Base-by-base conservation (phyloP, 2,113 vertebrate species). In the Charadrius vociferus region DNA sequence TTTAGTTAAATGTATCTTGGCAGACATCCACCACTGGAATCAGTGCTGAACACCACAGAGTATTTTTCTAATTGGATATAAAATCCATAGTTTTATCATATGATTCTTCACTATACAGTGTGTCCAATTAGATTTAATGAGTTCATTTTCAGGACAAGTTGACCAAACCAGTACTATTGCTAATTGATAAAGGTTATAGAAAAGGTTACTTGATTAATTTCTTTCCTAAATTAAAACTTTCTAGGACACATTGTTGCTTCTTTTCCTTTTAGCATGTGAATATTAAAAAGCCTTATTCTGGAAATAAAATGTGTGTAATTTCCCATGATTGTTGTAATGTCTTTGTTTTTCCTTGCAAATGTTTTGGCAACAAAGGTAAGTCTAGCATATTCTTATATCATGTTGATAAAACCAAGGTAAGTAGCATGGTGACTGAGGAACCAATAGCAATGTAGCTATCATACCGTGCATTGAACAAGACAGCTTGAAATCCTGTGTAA, bases 1-100 rank as follows among this genome's bases (percentile, higher is more conserved):
- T 94, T 83, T 30, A 96, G 49, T 93, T 95, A 94, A 96, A 96
- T 90, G 71, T 63, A 45, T 92, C 90, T 97, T 97, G 94, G 94
- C 91, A 94, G 85, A 88, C 61, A 78, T 94, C 91, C 93, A 96
- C 68, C 86, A 39, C 30, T 74, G 55, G 90, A 96, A 86, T 79
- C 72, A 82, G 73, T 85, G 66, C 68, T 71, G 83, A 91, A 75
- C 41, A 73, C 34, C 37, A 82, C 4, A 14, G 27, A 93, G 62
- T 92, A 73, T 90, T 97, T 86, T 94, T 95, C 53, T 85, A 97
- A 96, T 82, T 91, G 84, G 58, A 81, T 53, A 56, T 95, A 78
- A 95, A 88, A 68, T 68, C 86, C 53, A 67, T 61, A 59, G 55
- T 75, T 95, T 85, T 95, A 86, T 75, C 47, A 24, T 75, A 83